Percentiles rank a stretch among this genome's conserved stretches.
These are phyloP conservation scores for Neostethus bicornis DNA, from an alignment of 2,797 vertebrate species.

Conservation along the genomic window DNA sequence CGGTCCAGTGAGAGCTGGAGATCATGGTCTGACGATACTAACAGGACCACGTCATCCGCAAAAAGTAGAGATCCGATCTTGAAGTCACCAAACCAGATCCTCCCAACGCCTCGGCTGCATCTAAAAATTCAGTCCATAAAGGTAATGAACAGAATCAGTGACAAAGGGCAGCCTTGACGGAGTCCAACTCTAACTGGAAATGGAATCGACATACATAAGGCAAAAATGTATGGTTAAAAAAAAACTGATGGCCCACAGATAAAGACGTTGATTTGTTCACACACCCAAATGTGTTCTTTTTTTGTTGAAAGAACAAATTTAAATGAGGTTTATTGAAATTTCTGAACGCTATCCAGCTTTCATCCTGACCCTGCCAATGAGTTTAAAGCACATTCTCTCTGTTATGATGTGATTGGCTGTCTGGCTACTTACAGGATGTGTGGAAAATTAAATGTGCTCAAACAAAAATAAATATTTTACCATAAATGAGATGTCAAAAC, in stretches of 20 bases:
- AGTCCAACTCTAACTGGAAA: too few species aligned
- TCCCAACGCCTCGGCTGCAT: too few species aligned
- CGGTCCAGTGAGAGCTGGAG: too few species aligned
- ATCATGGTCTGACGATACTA: too few species aligned
- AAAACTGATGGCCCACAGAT: not conserved
- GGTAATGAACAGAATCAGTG: too few species aligned
- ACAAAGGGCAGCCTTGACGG: too few species aligned
- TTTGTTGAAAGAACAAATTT: not conserved
- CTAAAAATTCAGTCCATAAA: too few species aligned
- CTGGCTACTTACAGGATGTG: not conserved
- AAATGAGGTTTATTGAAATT: not conserved
- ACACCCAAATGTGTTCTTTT: not conserved
- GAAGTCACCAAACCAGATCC: too few species aligned
- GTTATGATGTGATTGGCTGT: not conserved
- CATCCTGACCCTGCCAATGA: not conserved
- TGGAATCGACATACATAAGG: too few species aligned
- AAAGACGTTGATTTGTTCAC: not conserved
- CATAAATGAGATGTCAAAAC: not conserved
- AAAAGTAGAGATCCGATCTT: too few species aligned
- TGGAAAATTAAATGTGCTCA: not conserved
- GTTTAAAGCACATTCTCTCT: constrained; percentile 6
- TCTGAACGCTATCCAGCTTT: too few species aligned
- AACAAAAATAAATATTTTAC: constrained; percentile 7
- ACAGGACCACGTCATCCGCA: too few species aligned
- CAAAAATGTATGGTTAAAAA: not conserved